These are phyloP conservation scores for Oryzias javanicus DNA, from an alignment of 2,113 vertebrate genomes.

Conservation along the genomic window DNA sequence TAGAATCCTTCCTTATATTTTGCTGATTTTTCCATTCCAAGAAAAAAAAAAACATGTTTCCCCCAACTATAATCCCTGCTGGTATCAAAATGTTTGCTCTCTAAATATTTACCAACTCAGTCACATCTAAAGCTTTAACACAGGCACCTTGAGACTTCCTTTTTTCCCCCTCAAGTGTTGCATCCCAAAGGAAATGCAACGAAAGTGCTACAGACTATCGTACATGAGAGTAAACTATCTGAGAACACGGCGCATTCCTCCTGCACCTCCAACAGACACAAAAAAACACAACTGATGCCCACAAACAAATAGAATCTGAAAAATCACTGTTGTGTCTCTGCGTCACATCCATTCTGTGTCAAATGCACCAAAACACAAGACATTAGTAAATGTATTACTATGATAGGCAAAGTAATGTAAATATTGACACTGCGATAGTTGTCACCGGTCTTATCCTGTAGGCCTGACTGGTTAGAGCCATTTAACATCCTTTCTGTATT, in stretches of 20 bases:
- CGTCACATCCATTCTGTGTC: slow-evolving; percentile 19
- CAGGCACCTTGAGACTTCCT: slow-evolving; percentile 68
- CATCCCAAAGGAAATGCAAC: slow-evolving; percentile 70
- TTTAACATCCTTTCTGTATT: slow-evolving; percentile 42
- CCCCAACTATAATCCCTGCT: slow-evolving; percentile 68
- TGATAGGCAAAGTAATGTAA: slow-evolving; percentile 35
- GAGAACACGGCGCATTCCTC: slow-evolving; percentile 48
- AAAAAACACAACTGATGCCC: slow-evolving; percentile 29
- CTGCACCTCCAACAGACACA: slow-evolving; percentile 46
- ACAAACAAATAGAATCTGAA: slow-evolving; percentile 38
- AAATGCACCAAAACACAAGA: slow-evolving; percentile 2
- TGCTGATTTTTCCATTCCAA: slow-evolving; percentile 68
- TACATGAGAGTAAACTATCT: slow-evolving; percentile 57
- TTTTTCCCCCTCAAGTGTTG: slow-evolving; percentile 53
- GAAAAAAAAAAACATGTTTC: slow-evolving; percentile 59
- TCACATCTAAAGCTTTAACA: slow-evolving; percentile 65
- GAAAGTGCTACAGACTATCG: slow-evolving; percentile 63
- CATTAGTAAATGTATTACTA: slow-evolving; percentile 25
- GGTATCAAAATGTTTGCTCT: slow-evolving; percentile 76
- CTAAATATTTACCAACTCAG: slow-evolving; percentile 76
- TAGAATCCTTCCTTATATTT: slow-evolving; percentile 41
- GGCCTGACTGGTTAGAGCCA: slow-evolving; percentile 21
- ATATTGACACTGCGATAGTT: slow-evolving; percentile 58
- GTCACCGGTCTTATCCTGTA: slow-evolving; percentile 9
- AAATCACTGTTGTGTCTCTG: slow-evolving; percentile 25